Base-by-base conservation (phyloP, 2,888 invertebrate genomes). In the Aproaerema taeniolella region DNA sequence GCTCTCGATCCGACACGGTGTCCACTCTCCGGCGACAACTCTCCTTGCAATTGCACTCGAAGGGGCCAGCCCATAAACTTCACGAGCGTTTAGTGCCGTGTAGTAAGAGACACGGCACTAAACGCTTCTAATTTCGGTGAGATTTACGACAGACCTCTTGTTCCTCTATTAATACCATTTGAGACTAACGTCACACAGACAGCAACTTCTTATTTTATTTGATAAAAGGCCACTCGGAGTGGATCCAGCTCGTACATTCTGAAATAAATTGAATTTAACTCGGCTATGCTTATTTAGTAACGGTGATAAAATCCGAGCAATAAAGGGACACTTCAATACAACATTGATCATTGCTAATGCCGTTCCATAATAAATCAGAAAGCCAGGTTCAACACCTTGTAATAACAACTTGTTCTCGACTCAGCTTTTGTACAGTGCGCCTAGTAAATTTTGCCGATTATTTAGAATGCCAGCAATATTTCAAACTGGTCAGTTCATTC, bases 351-450 rank as follows among this genome's bases (percentile, higher is more conserved):
- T 71, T 67, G 64, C 67, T 65, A 76, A 73, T 71, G 66, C 60
- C 61, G 67, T 61, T 61, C 64, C 60, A 66, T 57, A 67, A 74
- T 78, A 80, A 80, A 78, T 79, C 74, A 78, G 67, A 64, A 71
- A 77, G 74, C 66, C 74, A 71, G 73, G 68, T 74, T 74, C 73
- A 76, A 76, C 77, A 76, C 74, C 73, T 76, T 72, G 71, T 77
- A 74, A 68, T 71, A 75, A 77, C 76, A 74, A 71, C 67, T 75
- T 72, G 73, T 74, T 69, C 59, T 53, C 57, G 58, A 53, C 59
- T 57, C 49, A 58, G 61, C 61, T 66, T 67, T 68, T 61, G 66
- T 67, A 59, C 51, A 55, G 55, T 58, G 52, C 53, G 48, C 48
- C 53, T 54, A 49, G 63, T 67, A 72, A 68, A 71, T 72, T 67